Evolutionary conservation across 2,888 invertebrate genomes (phyloP).

Genomic region (Teinopalpus imperialis): DNA sequence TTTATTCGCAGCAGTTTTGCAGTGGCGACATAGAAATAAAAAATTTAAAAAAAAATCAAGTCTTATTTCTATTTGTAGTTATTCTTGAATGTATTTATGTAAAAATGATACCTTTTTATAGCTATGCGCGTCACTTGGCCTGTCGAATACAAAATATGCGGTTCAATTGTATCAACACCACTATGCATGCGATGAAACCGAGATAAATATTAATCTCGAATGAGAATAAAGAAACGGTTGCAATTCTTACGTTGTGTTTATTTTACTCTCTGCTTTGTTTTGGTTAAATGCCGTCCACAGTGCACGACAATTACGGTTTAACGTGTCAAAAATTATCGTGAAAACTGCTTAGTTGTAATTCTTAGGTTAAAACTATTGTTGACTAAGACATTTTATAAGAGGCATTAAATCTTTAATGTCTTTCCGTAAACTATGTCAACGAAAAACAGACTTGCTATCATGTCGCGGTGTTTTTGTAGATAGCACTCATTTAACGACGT

Average conservation of each 20-base stretch:
- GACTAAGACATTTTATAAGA: too few species aligned
- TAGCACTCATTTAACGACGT: too few species aligned
- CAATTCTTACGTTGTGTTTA: slow-evolving; percentile 48
- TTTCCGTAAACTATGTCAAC: too few species aligned
- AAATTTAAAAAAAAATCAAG: not conserved
- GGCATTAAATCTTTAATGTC: too few species aligned
- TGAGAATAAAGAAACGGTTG: slow-evolving; percentile 52
- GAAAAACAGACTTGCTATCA: too few species aligned
- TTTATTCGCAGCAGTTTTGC: not conserved
- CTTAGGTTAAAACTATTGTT: too few species aligned
- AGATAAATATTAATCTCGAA: slow-evolving; percentile 44
- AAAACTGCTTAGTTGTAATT: too few species aligned
- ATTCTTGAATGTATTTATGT: too few species aligned
- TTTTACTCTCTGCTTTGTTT: slow-evolving; percentile 29
- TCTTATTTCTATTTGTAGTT: too few species aligned
- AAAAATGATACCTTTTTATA: not conserved
- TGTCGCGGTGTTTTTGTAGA: too few species aligned
- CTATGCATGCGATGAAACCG: slow-evolving; percentile 32
- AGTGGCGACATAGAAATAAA: not conserved
- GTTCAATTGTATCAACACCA: slow-evolving; percentile 32
- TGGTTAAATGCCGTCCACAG: not conserved
- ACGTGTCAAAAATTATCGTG: too few species aligned
- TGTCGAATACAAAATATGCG: slow-evolving; percentile 17
- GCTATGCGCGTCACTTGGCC: not conserved
- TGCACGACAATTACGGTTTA: too few species aligned